Conservation (phyloP, 2,797 vertebrate species). For the Phataginus tricuspis region DNA sequence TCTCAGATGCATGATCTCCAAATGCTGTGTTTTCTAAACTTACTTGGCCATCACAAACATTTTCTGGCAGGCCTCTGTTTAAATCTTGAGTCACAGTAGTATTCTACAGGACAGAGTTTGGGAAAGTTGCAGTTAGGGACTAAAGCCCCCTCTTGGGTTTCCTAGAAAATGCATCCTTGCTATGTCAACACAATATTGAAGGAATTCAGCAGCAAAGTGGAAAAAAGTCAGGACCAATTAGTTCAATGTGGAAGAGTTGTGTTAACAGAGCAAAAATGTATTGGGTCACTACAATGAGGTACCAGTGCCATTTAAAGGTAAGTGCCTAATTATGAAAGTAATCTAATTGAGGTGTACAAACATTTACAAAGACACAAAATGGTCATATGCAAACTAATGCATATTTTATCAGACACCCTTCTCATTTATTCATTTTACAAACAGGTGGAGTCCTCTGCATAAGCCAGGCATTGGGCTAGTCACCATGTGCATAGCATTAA, state of each 20-base stretch:
- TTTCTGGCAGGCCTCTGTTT: slow-evolving; percentile 6
- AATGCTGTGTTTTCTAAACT: slow-evolving; percentile 46
- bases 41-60: neutral
- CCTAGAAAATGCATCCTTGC: neutral
- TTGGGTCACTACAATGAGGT: neutral
- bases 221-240: neutral
- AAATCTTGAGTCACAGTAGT: slow-evolving; percentile 7
- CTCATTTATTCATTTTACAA: neutral
- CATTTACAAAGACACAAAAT: slow-evolving; percentile 15
- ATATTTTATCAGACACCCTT: neutral
- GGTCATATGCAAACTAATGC: neutral
- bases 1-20: neutral
- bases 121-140: neutral
- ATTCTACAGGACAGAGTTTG: neutral
- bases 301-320: neutral
- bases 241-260: neutral
- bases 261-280: neutral
- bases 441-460: neutral
- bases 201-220: neutral
- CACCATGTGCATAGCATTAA: neutral
- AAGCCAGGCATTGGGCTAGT: neutral
- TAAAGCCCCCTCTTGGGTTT: neutral
- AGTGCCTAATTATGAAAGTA: slow-evolving; percentile 8
- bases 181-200: neutral
- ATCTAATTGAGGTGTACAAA: neutral